Evolutionary conservation across 2,888 invertebrate species (phyloP), one percentile per base, ranked within the genome.

Genomic region (Papilio protenor): DNA sequence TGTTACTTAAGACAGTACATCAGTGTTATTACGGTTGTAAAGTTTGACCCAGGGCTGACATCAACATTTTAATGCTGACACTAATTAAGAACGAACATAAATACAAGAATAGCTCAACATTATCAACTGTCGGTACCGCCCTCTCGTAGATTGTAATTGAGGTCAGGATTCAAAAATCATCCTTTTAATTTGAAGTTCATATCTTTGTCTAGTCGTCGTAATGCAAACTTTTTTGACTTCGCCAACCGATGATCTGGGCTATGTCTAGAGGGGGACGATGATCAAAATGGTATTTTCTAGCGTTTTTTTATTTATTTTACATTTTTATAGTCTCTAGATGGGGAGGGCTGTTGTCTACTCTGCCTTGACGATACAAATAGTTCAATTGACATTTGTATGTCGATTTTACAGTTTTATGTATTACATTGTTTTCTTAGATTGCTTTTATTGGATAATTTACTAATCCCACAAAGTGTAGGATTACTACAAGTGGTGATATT

Each of bases 1-100:
- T 82, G 82, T 83, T 84, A 82, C 83, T 82, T 81, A 81, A 82
- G 83, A 82, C 75, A 81, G 81, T 40, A 81, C 80, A 80, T 81
- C 81, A 80, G 81, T 79, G 81, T 84, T 82, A 72, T 72, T 72
- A 49, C 52, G 72, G 72, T 82, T 81, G 82, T 82, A 82, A 81
- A 82, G 77, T 77, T 80, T 79, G 80, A 80, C 77, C 80, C 55
- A 23, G 33, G 55, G n/a, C 33, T n/a, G 72, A 16, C 49, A 72
- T 73, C 12, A 33, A 45, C 40, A 59, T 69, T 69, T 69, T 69
- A 69, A 69, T 69, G 66, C 6, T 21, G 45, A 45, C 66, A 21
- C 66, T 45, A 69, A 69, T 69, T 69, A 69, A 69, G 66, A 69
- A 69, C 21, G 21, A 69, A 69, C 66, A n/a, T 69, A 45, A 45